These are phyloP conservation scores for Achlya flavicornis DNA, from an alignment of 2,888 invertebrate species.

Conservation along the genomic window DNA sequence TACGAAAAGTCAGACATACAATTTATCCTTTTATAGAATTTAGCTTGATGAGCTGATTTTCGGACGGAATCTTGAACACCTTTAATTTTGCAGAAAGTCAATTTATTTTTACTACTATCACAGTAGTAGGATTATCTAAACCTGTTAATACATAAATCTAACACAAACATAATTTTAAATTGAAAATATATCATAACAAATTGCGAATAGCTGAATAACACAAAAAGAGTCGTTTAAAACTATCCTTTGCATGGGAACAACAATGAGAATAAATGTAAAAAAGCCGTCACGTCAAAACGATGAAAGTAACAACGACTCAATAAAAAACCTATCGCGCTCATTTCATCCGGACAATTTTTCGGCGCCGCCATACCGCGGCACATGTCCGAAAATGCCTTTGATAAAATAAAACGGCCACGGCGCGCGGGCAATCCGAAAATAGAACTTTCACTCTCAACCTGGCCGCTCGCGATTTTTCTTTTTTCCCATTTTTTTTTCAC, in stretches of 20 bases:
- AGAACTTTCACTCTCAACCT: slow-evolving; percentile 75
- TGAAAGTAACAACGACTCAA: slow-evolving; percentile 17
- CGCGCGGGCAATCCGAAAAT: slow-evolving; percentile 73
- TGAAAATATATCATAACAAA: neutral
- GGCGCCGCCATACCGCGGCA: slow-evolving; percentile 29
- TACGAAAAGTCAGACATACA: too few species aligned
- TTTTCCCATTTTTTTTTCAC: slow-evolving; percentile 58
- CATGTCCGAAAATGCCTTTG: slow-evolving; percentile 46
- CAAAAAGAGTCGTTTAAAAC: neutral
- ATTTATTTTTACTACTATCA: too few species aligned
- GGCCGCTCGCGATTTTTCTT: slow-evolving; percentile 56
- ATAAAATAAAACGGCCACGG: slow-evolving; percentile 52
- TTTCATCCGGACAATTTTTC: slow-evolving; percentile 32
- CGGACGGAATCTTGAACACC: too few species aligned
- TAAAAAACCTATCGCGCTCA: slow-evolving; percentile 20
- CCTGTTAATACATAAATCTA: neutral
- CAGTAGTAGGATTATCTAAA: neutral
- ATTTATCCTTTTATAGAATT: too few species aligned
- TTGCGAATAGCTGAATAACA: neutral
- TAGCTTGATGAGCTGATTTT: too few species aligned
- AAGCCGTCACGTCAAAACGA: slow-evolving; percentile 13
- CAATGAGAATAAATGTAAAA: slow-evolving; percentile 20
- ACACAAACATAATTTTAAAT: neutral
- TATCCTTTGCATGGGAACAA: slow-evolving; percentile 14
- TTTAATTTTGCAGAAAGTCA: too few species aligned